Percentiles rank a stretch among this genome's conserved stretches.
Conservation (phyloP, 2,113 vertebrate genomes). For the Girardinichthys multiradiatus region DNA sequence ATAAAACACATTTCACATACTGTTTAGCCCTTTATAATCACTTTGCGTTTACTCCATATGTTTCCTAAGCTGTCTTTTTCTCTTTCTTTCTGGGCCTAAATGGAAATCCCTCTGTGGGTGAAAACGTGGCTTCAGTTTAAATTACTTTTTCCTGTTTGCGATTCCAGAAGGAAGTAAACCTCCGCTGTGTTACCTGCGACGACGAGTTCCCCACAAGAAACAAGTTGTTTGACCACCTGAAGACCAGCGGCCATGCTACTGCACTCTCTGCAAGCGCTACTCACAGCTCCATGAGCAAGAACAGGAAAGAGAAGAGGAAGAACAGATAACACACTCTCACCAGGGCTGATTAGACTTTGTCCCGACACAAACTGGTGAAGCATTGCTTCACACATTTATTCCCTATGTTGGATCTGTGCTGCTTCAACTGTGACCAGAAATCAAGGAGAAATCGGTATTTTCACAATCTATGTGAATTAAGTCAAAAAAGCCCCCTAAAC, state of each 20-base stretch:
- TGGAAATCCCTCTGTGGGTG: neutral
- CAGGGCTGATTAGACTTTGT: neutral
- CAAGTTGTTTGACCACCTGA: conserved; percentile 95
- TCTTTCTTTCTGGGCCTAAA: neutral
- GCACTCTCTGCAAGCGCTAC: conserved; percentile 68
- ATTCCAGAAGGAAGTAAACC: conserved; percentile 79
- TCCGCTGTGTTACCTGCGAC: conserved; percentile 87
- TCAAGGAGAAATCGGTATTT: neutral
- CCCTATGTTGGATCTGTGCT: neutral
- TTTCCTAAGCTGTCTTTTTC: neutral
- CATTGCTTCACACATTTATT: neutral
- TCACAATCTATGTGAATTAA: neutral
- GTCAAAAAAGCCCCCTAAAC: neutral
- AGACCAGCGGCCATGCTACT: conserved; percentile 87
- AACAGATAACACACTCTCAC: conserved; percentile 75
- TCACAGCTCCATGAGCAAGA: conserved; percentile 67
- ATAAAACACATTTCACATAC: neutral
- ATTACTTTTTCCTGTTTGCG: neutral
- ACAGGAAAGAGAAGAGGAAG: conserved; percentile 89
- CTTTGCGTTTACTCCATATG: neutral
- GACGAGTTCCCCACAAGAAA: conserved; percentile 90
- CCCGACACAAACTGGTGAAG: neutral
- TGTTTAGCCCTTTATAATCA: neutral
- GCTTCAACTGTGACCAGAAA: neutral
- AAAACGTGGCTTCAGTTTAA: neutral